A percentile compares a stretch with the other conserved stretches of the same genome.
Conservation (phyloP, 2,888 invertebrate species). For the Rhamnusium bicolor region DNA sequence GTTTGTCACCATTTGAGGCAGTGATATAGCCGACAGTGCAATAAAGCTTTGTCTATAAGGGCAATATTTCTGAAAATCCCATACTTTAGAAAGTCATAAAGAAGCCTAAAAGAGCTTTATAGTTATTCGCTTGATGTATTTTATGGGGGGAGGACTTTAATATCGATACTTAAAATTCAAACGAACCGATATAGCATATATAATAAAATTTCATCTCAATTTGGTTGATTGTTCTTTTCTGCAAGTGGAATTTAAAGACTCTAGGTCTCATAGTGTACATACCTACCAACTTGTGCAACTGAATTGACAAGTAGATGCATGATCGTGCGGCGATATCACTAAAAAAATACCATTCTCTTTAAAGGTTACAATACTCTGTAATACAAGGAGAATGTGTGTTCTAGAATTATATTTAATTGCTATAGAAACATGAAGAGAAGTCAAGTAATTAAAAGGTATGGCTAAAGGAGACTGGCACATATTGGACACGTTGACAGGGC, state of each 20-base stretch:
- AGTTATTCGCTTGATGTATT: slow-evolving; percentile 66
- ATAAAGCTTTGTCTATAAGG: slow-evolving; percentile 70
- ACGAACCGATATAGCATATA: slow-evolving; percentile 37
- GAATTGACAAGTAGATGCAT: slow-evolving; percentile 55
- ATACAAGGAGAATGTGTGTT: slow-evolving; percentile 56
- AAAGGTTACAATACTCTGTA: slow-evolving; percentile 62
- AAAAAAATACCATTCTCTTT: slow-evolving; percentile 63
- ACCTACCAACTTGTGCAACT: slow-evolving; percentile 49
- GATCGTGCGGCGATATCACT: slow-evolving; percentile 56
- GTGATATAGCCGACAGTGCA: slow-evolving; percentile 64
- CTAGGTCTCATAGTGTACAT: slow-evolving; percentile 9
- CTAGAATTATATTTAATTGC: slow-evolving; percentile 39
- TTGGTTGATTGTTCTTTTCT: slow-evolving; percentile 25
- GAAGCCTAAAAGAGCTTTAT: slow-evolving; percentile 67
- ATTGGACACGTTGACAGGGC: slow-evolving; percentile 47
- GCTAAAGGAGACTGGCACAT: slow-evolving; percentile 43
- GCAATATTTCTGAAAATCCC: slow-evolving; percentile 69
- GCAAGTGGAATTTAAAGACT: not conserved
- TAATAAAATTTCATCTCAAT: slow-evolving; percentile 33
- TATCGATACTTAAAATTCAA: slow-evolving; percentile 66
- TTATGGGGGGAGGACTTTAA: slow-evolving; percentile 61
- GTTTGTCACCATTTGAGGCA: slow-evolving; percentile 68
- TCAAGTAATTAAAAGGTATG: slow-evolving; percentile 36
- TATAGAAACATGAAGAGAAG: slow-evolving; percentile 32
- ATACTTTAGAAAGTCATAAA: slow-evolving; percentile 70